Base-by-base conservation (phyloP, 2,888 invertebrate species). In the Apamea crenata region DNA sequence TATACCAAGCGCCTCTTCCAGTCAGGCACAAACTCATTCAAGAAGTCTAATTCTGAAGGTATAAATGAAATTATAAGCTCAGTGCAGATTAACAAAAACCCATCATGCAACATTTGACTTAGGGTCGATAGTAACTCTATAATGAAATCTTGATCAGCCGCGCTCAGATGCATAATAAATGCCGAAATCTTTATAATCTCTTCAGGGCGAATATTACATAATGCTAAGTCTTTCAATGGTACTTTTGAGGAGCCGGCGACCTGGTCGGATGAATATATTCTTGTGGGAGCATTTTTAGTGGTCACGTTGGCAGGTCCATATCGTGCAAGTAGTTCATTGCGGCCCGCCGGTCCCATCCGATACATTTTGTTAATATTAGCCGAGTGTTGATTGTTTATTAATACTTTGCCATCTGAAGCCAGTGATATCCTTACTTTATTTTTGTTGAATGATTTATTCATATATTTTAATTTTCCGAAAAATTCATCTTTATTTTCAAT, bases 401-500 rank as follows among this genome's bases (percentile, higher is more conserved):
- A 32, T 0, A 91, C 80, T 73, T 88, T 88, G 10, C 91, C 91
- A 47, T 92, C 91, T 8, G 90, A 71, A 32, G 90, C 63, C 66
- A 92, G 63, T 10, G 91, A 92, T 81, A 92, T 84, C 61, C 91
- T 82, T 7, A 92, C 80, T 85, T 91, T 90, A 72, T 90, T 92
- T 69, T 85, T 90, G 69, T 92, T 92, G 47, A 91, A 74, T 44
- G 91, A 83, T 79, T 92, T 92, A 74, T 92, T 92, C 21, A 91
- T 82, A 76, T 84, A 77, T 14, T 83, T 87, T 14, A 92, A 63
- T 85, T 90, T 91, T 7, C 89, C 90, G 78, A 92, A 92, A 70
- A 92, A 92, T 0, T 91, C 91, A 40, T 91, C 88, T 77, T 91
- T 91, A 73, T 92, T 90, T 29, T 90, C 87, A 21, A 92, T 92